These are phyloP conservation scores for Malurus splendens DNA, from an alignment of 2,797 vertebrate species.

Conservation along the genomic window DNA sequence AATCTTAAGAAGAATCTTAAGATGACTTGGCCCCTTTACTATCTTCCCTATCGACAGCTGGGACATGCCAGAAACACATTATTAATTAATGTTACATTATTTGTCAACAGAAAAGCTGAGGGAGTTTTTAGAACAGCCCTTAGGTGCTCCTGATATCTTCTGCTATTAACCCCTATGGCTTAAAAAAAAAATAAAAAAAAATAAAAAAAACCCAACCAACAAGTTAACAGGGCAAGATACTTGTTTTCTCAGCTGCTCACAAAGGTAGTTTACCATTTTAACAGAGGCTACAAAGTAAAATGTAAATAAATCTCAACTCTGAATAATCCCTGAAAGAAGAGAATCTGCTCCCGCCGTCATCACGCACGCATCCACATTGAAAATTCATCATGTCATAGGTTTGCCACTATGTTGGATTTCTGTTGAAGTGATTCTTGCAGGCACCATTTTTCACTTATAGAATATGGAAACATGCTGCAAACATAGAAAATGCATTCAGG, in stretches of 20 bases:
- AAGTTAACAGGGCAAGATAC: neutral
- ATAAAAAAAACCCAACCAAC: rapidly evolving
- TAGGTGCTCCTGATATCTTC: neutral
- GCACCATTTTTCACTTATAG: neutral
- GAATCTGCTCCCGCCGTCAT: neutral
- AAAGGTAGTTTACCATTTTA: neutral
- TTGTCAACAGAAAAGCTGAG: neutral
- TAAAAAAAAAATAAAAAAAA: neutral
- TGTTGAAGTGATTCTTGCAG: neutral
- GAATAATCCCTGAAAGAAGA: neutral
- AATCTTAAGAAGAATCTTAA: neutral
- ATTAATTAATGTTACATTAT: neutral
- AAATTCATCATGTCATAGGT: neutral
- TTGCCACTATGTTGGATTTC: neutral
- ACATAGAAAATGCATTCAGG: neutral
- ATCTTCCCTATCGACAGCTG: neutral
- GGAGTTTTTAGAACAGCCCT: neutral
- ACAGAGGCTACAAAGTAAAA: neutral
- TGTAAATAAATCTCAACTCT: neutral
- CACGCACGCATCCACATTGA: rapidly evolving
- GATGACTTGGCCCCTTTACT: neutral
- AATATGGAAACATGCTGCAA: neutral
- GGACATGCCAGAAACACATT: neutral
- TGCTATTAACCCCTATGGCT: neutral
- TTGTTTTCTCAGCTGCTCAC: neutral